Conservation (phyloP, 2,113 vertebrate species). For the Cavia aperea region DNA sequence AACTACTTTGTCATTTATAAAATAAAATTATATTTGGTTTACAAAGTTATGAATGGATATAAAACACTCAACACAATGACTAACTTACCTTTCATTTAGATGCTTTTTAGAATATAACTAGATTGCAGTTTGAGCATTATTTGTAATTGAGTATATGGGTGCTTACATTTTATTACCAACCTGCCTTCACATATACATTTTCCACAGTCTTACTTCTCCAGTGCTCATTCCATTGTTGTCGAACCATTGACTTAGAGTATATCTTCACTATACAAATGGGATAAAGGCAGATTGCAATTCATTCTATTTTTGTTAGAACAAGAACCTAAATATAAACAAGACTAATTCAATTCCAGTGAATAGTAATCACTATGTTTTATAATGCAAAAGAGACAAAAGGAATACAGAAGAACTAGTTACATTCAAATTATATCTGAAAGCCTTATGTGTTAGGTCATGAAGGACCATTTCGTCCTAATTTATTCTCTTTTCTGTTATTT, state of each 20-base stretch:
- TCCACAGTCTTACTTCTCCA: neutral
- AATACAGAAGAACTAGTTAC: constrained; percentile 50
- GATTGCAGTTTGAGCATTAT: constrained; percentile 3
- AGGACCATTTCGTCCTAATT: constrained; percentile 48
- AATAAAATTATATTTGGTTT: neutral
- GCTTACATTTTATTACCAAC: neutral
- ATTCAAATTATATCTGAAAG: constrained; percentile 55
- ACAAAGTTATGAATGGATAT: neutral
- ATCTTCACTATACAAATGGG: constrained; percentile 26
- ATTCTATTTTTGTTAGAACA: constrained; percentile 42
- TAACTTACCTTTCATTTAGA: neutral
- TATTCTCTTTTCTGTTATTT: constrained; percentile 46
- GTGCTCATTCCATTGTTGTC: neutral
- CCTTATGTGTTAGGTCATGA: neutral
- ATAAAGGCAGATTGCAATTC: constrained; percentile 48
- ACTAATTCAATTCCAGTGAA: constrained; percentile 56
- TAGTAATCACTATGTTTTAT: constrained; percentile 51
- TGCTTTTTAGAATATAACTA: neutral
- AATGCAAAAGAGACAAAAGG: constrained; percentile 54
- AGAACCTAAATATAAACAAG: constrained; percentile 64
- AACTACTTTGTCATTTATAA: neutral
- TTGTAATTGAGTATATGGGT: constrained; percentile 2
- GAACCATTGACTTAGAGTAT: constrained; percentile 39
- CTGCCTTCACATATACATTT: neutral
- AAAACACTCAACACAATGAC: neutral